Percentiles rank a stretch among this genome's conserved stretches.
Conservation (phyloP, 2,797 vertebrate species). For the Rallus crepitans region DNA sequence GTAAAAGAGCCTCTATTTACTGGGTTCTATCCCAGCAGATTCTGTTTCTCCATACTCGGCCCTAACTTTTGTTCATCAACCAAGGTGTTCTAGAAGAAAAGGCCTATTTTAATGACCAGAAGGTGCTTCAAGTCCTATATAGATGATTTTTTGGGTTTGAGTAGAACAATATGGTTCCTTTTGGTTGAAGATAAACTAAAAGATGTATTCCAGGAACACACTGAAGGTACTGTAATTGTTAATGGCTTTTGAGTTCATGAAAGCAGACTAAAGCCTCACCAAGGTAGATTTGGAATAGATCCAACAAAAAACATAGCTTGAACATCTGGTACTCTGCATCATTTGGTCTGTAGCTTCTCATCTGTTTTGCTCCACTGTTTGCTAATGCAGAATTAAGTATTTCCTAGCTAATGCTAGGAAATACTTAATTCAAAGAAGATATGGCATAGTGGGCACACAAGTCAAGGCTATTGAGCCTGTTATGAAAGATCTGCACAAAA, state of each 20-base stretch:
- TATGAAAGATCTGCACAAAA: neutral
- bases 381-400: neutral
- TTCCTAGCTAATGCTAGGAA: neutral
- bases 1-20: neutral
- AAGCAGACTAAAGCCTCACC: neutral
- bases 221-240: neutral
- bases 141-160: neutral
- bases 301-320: neutral
- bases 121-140: neutral
- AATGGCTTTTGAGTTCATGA: neutral
- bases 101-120: neutral
- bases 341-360: neutral
- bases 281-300: neutral
- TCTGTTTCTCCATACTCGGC: neutral
- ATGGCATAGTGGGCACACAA: accelerated
- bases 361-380: neutral
- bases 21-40: neutral
- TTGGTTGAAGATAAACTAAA: neutral
- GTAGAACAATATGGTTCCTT: neutral
- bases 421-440: neutral
- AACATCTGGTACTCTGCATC: neutral
- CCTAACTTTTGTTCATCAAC: neutral
- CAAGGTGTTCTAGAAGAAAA: neutral
- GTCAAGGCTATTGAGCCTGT: neutral
- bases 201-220: neutral